Evolutionary conservation across 2,888 invertebrate genomes (phyloP), one percentile per base, ranked within the genome.

Genomic region (Macrosiphum euphorbiae): DNA sequence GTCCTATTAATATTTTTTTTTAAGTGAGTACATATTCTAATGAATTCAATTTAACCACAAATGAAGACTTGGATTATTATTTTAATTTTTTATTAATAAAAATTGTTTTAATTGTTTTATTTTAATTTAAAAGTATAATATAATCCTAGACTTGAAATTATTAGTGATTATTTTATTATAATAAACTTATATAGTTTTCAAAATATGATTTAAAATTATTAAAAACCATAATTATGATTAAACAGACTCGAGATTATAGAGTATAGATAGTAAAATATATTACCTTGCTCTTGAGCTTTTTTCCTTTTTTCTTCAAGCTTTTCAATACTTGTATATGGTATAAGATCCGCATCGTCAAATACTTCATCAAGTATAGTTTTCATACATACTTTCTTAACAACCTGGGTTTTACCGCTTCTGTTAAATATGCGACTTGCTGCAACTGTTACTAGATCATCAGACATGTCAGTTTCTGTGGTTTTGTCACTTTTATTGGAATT

Each of bases 341-440:
- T 20, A 84, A 47, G 55, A 84, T 93, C 92, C 20, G 1, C 10
- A 47, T 93, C 92, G 3, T 93, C 92, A 84, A 93, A 89, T 47
- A 93, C 88, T 84, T 93, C 89, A 93, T 93, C 92, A 84, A 89
- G 92, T 84, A 93, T 78, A 67, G 89, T 84, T 93, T 93, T 93
- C 58, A 93, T 93, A 84, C 44, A 26, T 4, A 89, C 58, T 84
- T 87, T 93, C 28, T 88, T 93, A 35, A 93, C 35, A 3, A 89
- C n/a, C 26, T 93, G 92, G 4, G 89, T 93, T 93, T 93, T 93
- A 58, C 92, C 92, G 47, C 92, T 93, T 58, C 92, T 84, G 26
- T 93, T 93, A 67, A 93, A 93, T 35, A 93, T 93, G 7, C 92
- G 92, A 89, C 92, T 93, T 0, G 92, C 89, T 84, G 92, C 92